These are phyloP conservation scores for Lordiphosa mommai DNA, from an alignment of 1,140 invertebrate species.

Conservation along the genomic window DNA sequence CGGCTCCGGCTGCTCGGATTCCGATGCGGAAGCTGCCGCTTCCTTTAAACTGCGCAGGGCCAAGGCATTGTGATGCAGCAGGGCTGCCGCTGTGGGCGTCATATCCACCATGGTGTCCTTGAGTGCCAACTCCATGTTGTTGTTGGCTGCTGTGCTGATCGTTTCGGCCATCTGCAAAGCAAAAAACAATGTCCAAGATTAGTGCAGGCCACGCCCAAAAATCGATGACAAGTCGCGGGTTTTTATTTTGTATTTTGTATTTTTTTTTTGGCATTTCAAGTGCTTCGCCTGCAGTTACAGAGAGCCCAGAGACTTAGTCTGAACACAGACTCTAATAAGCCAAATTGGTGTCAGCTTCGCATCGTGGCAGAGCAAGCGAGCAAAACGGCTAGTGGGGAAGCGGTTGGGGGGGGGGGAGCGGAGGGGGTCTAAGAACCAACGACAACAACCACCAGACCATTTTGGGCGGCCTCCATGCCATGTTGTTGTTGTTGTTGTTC, in stretches of 20 bases:
- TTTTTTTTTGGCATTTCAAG: slow-evolving; percentile 50
- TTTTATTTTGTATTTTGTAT: slow-evolving; percentile 9
- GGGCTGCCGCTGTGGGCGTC: slow-evolving; percentile 67
- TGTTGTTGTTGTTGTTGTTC: slow-evolving; percentile 28
- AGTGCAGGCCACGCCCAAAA: slow-evolving; percentile 34
- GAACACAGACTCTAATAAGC: slow-evolving; percentile 52
- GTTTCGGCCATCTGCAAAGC: slow-evolving; percentile 69
- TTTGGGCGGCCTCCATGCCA: slow-evolving; percentile 47
- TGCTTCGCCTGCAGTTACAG: slow-evolving; percentile 32
- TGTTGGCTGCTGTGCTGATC: slow-evolving; percentile 56
- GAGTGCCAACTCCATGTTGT: slow-evolving; percentile 64
- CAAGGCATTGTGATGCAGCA: slow-evolving; percentile 68
- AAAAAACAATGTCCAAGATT: slow-evolving; percentile 3
- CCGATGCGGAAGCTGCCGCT: slow-evolving; percentile 41
- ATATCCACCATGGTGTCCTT: slow-evolving; percentile 72
- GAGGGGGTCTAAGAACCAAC: slow-evolving; percentile 35
- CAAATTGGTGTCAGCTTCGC: slow-evolving; percentile 51
- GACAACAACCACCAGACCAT: slow-evolving; percentile 26
- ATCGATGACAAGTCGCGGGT: slow-evolving; percentile 36
- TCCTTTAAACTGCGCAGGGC: slow-evolving; percentile 58
- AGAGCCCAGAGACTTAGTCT: slow-evolving; percentile 36
- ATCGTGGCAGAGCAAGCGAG: slow-evolving; percentile 3
- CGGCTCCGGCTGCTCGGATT: slow-evolving; percentile 52
- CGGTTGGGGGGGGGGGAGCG: neutral
- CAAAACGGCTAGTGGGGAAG: neutral